These are phyloP conservation scores for Cavia aperea DNA, from an alignment of 2,113 vertebrate genomes.

Conservation along the genomic window DNA sequence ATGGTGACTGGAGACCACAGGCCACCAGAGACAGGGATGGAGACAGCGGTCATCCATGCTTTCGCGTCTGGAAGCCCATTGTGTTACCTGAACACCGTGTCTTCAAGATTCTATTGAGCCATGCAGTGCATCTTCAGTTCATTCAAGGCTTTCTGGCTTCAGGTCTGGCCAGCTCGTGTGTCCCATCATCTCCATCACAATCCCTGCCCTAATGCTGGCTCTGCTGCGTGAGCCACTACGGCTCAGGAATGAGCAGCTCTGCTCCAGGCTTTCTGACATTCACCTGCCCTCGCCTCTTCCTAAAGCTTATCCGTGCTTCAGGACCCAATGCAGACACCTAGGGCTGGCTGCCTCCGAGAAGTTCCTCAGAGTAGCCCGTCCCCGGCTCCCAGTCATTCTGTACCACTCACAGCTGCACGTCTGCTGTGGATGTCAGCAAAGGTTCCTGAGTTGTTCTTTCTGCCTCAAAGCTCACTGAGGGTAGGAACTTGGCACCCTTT, in stretches of 20 bases:
- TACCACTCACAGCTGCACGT: accelerated
- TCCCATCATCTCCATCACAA: background rate
- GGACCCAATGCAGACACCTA: background rate
- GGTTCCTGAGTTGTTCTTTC: background rate
- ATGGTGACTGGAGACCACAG: background rate
- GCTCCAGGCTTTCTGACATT: background rate
- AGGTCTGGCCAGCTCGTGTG: background rate
- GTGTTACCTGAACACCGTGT: background rate
- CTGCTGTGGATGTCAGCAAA: accelerated
- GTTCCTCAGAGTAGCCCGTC: accelerated
- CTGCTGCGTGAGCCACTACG: background rate
- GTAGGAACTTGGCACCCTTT: background rate
- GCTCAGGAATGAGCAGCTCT: background rate
- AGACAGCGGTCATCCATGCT: background rate
- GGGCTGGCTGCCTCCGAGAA: background rate
- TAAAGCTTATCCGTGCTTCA: background rate
- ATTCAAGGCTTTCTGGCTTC: background rate
- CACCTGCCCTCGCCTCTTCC: background rate
- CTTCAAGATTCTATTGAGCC: background rate
- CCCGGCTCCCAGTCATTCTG: background rate
- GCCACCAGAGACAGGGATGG: background rate
- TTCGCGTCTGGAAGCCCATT: background rate
- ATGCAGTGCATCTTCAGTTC: background rate
- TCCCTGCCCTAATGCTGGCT: background rate
- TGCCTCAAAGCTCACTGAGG: background rate